These are phyloP conservation scores for Latrodectus geometricus DNA, from an alignment of 1,140 invertebrate species.

Conservation along the genomic window DNA sequence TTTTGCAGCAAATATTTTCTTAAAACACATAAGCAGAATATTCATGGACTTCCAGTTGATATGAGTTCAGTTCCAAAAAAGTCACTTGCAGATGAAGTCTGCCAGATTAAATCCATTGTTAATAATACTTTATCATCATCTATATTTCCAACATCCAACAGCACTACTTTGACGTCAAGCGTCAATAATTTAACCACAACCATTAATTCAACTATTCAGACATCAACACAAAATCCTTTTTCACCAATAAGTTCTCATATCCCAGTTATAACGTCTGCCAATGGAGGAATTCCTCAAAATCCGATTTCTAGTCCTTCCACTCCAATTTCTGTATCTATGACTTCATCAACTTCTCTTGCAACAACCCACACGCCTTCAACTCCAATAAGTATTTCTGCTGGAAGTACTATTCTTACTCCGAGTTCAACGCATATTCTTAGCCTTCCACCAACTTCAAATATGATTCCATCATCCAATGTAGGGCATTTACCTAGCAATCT, in stretches of 20 bases:
- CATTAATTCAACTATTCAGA: neutral
- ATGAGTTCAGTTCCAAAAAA: slow-evolving; percentile 59
- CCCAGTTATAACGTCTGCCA: slow-evolving; percentile 42
- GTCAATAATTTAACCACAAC: neutral
- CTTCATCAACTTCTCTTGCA: slow-evolving; percentile 13
- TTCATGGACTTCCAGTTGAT: slow-evolving; percentile 68
- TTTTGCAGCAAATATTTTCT: slow-evolving; percentile 75
- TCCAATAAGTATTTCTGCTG: slow-evolving; percentile 46
- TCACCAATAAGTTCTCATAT: slow-evolving; percentile 48
- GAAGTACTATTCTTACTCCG: slow-evolving; percentile 25
- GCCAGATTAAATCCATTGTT: slow-evolving; percentile 61
- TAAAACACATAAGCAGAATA: slow-evolving; percentile 74
- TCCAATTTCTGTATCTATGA: neutral
- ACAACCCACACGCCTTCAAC: slow-evolving; percentile 24
- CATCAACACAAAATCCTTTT: slow-evolving; percentile 14
- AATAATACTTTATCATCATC: slow-evolving; percentile 48
- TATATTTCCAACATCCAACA: slow-evolving; percentile 4
- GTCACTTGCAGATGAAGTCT: slow-evolving; percentile 49
- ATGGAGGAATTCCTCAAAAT: slow-evolving; percentile 1
- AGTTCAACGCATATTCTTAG: slow-evolving; percentile 31
- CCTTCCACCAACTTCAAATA: slow-evolving; percentile 13
- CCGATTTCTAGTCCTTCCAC: slow-evolving; percentile 40
- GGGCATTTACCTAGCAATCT: slow-evolving; percentile 52
- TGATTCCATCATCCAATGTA: slow-evolving; percentile 5
- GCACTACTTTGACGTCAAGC: neutral